Conservation (phyloP, 2,797 vertebrate species). For the Pampus argenteus region DNA sequence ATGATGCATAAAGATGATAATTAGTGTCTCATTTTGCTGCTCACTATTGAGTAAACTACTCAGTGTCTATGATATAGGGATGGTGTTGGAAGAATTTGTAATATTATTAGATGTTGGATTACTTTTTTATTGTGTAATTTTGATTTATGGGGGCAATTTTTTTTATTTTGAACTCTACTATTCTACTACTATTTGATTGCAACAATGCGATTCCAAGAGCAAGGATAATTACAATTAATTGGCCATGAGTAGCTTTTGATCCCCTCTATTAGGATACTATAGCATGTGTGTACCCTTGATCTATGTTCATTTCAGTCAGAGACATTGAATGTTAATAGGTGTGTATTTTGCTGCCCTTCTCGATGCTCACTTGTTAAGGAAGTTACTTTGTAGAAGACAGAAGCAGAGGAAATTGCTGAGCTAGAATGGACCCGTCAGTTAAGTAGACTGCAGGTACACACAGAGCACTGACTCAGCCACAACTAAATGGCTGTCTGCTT, state of each 20-base stretch:
- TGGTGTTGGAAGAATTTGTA: no score
- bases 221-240: conserved; percentile 4
- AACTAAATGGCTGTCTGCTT: conserved; percentile 23
- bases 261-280: neutral
- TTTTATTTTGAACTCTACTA: no score
- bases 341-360: conserved; percentile 1
- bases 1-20: no score
- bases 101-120: no score
- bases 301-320: neutral
- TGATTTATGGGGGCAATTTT: neutral
- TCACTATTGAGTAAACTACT: no score
- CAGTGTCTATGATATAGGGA: no score
- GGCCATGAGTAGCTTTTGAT: conserved; percentile 1
- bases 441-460: conserved; percentile 9
- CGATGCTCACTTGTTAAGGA: neutral
- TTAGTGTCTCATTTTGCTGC: no score
- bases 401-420: neutral
- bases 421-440: conserved; percentile 2
- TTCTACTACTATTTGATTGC: neutral
- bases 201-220: neutral
- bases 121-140: no score
- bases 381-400: conserved; percentile 9
- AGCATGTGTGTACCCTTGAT: neutral
- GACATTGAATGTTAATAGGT: neutral
- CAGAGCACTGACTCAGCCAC: conserved; percentile 15